Evolutionary conservation across 1,140 invertebrate genomes (phyloP), one percentile per base, ranked within the genome.

Genomic region (Cylas formicarius): DNA sequence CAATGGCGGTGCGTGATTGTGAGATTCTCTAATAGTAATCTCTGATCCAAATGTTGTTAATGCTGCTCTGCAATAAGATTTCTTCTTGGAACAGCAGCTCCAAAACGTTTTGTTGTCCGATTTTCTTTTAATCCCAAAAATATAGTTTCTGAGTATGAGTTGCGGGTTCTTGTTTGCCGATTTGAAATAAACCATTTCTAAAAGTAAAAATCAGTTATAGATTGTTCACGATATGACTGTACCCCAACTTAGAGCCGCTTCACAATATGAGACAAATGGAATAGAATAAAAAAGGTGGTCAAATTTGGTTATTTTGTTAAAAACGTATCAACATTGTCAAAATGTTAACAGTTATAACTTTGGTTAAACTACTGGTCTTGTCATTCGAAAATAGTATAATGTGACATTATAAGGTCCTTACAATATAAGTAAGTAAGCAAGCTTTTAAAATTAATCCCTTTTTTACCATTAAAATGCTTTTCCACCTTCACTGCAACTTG

Each of bases 111-210:
- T 45, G n/a, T 34, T n/a, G 11, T 36, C 21, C 3, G 33, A 29
- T 28, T 50, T 50, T n/a, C 43, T 45, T 18, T 41, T 34, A 43
- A 46, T 42, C 21, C 35, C 44, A 36, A 46, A 53, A 10, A 42
- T 35, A 26, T 50, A 43, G 22, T 46, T 32, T 5, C 43, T 19
- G 2, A 50, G 33, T 2, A 50, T 24, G 14, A 53, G 21, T 28
- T 46, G 38, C 1, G 42, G 43, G n/a, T 50, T 27, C 31, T 47
- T 53, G 8, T 35, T 13, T 8, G 43, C 52, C 3, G 40, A 39
- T 33, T 50, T 32, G 11, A 53, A 46, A 32, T 53, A 43, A n/a
- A 53, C 43, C 2, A 47, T 9, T 11, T 46, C 52, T 53, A 45
- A 46, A 53, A 53, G 6, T 27, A 29, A 2, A 41, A 31, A 21